Evolutionary conservation across 2,797 vertebrate genomes (phyloP).

Genomic region (Neoniphon sammara): DNA sequence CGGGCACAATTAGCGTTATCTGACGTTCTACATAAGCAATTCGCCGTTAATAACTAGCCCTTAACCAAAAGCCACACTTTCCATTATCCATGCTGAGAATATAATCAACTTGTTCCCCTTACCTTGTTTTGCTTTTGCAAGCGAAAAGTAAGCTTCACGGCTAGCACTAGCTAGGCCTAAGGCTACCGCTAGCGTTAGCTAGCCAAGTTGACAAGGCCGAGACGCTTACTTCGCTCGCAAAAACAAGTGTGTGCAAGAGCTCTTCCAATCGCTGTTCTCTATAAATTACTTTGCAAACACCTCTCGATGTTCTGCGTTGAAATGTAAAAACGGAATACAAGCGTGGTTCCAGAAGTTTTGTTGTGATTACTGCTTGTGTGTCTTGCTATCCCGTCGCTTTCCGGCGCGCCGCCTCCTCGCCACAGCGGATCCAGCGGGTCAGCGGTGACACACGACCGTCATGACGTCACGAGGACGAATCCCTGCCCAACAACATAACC

Average conservation of each 20-base stretch:
- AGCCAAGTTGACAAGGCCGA: conserved; percentile 62
- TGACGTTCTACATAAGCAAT: background rate
- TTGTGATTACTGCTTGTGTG: conserved; percentile 38
- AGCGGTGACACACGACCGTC: conserved; percentile 42
- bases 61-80: accelerated
- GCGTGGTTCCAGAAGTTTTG: background rate
- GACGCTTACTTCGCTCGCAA: conserved; percentile 15
- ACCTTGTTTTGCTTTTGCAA: conserved; percentile 72
- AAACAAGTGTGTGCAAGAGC: conserved; percentile 22
- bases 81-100: background rate
- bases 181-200: background rate
- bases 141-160: conserved; percentile 56
- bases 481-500: background rate
- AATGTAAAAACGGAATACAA: accelerated
- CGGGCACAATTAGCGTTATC: conserved; percentile 1
- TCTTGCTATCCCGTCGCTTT: conserved; percentile 58
- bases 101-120: conserved; percentile 26
- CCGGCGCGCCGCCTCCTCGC: conserved; percentile 72
- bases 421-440: conserved; percentile 54
- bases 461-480: conserved; percentile 70
- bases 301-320: background rate
- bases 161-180: conserved; percentile 67
- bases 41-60: accelerated
- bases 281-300: background rate
- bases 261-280: background rate